Evolutionary conservation across 2,888 invertebrate genomes (phyloP), one percentile per base, ranked within the genome.

Genomic region (Spilarctia lutea): DNA sequence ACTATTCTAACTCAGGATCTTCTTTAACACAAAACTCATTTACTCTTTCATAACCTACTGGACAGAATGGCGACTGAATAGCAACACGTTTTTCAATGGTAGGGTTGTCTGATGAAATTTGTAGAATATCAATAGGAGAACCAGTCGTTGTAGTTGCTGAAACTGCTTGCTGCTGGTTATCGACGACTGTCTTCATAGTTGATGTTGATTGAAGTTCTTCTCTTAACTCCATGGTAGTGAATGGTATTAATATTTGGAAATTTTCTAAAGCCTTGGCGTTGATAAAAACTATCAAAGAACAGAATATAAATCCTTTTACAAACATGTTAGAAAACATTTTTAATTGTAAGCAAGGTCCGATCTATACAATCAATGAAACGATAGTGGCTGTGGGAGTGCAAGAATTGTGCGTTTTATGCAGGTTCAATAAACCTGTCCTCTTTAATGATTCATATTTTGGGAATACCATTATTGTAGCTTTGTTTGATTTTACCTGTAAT

Each of bases 1-100:
- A n/a, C 24, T 48, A 71, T 13, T 52, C 33, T 24, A 68, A 68
- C 65, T 85, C 86, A 45, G 11, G 4, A 16, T 27, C 16, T 4
- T 82, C 78, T 1, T 87, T 85, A 20, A 90, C 83, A 78, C 91
- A 91, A 71, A 85, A 85, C 1, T 71, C 76, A 20, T 86, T 87
- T 39, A 72, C 73, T 65, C 35, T 78, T 0, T 79, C 79, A 65
- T 81, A 87, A 2, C 90, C 91, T 6, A 11, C 18, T 33, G 90
- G 81, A 33, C 91, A 91, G 0, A 6, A 24, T 7, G 83, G 85
- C 2, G 75, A 81, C 1, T 71, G 65, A 20, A 90, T 79, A 11
- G 75, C 79, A 42, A 71, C 45, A 13, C 90, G 86, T 68, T 76
- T 76, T 45, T 82, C 86, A 56, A 83, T 39, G 20, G 45, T 16